These are phyloP conservation scores for Semotilus atromaculatus DNA, from an alignment of 2,797 vertebrate species.

Conservation along the genomic window DNA sequence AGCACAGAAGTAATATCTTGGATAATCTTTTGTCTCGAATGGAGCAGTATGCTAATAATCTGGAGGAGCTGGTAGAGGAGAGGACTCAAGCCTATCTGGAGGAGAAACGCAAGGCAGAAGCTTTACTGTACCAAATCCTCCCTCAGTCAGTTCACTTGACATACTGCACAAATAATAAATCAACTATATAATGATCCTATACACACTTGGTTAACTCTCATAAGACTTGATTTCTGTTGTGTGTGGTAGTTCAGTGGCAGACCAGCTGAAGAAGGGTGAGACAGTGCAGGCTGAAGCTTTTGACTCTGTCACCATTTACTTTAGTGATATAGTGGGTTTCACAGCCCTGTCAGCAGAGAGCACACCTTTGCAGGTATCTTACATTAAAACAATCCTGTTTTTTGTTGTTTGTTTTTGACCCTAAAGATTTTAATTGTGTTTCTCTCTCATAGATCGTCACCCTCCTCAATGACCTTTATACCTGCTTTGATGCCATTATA, in stretches of 20 bases:
- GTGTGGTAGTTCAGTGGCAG: conserved; percentile 85
- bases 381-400: background rate
- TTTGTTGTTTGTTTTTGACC: background rate
- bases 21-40: conserved; percentile 94
- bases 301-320: conserved; percentile 95
- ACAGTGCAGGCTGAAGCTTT: conserved; percentile 93
- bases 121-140: conserved; percentile 93
- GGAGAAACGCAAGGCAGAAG: conserved; percentile 93
- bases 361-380: conserved; percentile 91
- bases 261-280: conserved; percentile 93
- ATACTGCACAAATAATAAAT: conserved; percentile 18
- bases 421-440: background rate
- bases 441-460: conserved; percentile 78
- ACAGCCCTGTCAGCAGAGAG: conserved; percentile 90
- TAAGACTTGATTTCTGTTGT: background rate
- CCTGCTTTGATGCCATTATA: conserved; percentile 96
- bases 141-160: conserved; percentile 85
- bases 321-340: conserved; percentile 96
- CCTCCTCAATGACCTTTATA: conserved; percentile 94
- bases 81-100: conserved; percentile 93
- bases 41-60: conserved; percentile 96
- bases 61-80: conserved; percentile 95
- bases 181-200: background rate
- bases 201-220: conserved; percentile 5
- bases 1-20: conserved; percentile 89